Evolutionary conservation across 2,797 vertebrate species (phyloP).

Genomic region (Chromobotia macracanthus): DNA sequence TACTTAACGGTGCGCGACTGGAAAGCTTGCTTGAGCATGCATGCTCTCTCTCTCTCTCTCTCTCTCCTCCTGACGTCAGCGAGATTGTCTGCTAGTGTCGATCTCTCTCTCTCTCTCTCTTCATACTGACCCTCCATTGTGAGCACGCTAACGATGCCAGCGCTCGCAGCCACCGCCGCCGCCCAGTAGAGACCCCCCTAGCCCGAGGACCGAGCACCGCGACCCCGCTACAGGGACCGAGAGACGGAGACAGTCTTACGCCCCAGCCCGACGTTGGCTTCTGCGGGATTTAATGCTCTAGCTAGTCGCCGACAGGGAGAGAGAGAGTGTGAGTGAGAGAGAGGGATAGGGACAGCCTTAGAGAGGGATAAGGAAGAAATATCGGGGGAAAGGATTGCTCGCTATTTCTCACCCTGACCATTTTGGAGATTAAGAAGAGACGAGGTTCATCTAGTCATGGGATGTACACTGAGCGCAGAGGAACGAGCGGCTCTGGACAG

Average conservation of each 20-base stretch:
- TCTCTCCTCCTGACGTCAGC: constrained; percentile 76
- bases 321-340: constrained; percentile 53
- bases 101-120: constrained; percentile 62
- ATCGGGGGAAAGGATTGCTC: constrained; percentile 54
- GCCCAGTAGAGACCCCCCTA: constrained; percentile 69
- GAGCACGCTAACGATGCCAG: constrained; percentile 74
- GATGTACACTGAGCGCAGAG: constrained; percentile 98
- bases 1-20: constrained; percentile 52
- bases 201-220: constrained; percentile 57
- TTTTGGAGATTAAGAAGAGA: constrained; percentile 67
- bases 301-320: constrained; percentile 62
- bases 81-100: constrained; percentile 66
- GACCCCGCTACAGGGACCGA: constrained; percentile 32
- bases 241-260: constrained; percentile 52
- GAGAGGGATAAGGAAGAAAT: constrained; percentile 64
- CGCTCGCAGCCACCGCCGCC: constrained; percentile 68
- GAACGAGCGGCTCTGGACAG: constrained; percentile 95
- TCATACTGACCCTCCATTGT: constrained; percentile 66
- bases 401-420: constrained; percentile 56
- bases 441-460: constrained; percentile 87
- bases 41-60: constrained; percentile 54
- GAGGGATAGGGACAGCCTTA: constrained; percentile 54
- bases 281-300: constrained; percentile 70
- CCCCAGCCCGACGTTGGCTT: constrained; percentile 58
- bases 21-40: constrained; percentile 56